Base-by-base conservation (phyloP, 2,113 vertebrate species). In the Hyperoodon ampullatus region DNA sequence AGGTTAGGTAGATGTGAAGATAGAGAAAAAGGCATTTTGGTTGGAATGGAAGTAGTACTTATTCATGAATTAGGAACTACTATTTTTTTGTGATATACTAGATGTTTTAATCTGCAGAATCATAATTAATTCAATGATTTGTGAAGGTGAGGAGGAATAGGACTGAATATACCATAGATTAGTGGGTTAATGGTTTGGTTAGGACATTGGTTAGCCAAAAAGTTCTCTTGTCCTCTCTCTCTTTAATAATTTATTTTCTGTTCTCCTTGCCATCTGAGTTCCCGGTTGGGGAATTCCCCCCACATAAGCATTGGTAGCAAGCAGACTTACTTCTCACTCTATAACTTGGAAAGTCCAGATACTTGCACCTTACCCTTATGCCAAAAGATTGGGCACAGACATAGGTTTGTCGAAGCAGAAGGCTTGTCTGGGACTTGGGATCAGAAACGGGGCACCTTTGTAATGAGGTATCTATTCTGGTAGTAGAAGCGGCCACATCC, bases 101-200 rank as follows among this genome's bases (percentile, higher is more conserved):
- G 4, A 12, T 72, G 5, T 88, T 78, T 78, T 50, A 19, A 85
- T 39, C 70, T 58, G 44, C 18, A 44, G 63, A 72, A 60, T 71
- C 24, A 83, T 71, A 50, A 78, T 77, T 74, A 74, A 74, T 90
- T 50, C 81, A 83, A 28, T 77, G 70, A 55, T 88, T 90, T 92
- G 3, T 83, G 23, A 93, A 68, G n/a, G 12, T 58, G 13, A 87
- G 65, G 47, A 78, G 23, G 26, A 58, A 77, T 44, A 61, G n/a
- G 10, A 33, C 9, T 63, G 11, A 65, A 50, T 72, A 23, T 2
- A 68, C 39, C 30, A 18, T 35, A 28, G 33, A 21, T 88, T 86
- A 66, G 53, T 58, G 26, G 42, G 50, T 21, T 75, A 71, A 44
- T 44, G 18, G 6, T 33, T 95, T 91, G 35, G 15, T 68, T 90